A percentile compares a stretch with the other conserved stretches of the same genome.
These are phyloP conservation scores for Musca domestica DNA, from an alignment of 1,140 invertebrate genomes.

Conservation along the genomic window DNA sequence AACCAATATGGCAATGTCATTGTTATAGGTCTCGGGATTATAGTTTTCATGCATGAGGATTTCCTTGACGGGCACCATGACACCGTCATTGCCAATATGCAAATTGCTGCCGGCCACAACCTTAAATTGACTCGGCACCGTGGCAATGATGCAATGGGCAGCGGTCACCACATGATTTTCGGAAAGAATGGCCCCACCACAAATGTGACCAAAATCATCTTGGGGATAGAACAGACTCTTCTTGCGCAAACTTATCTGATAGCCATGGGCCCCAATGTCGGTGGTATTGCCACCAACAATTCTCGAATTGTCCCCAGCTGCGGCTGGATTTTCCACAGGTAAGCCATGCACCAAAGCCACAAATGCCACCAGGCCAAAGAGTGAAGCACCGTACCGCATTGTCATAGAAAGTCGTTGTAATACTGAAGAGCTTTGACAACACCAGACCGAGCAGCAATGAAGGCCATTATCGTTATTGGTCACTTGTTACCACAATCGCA, in stretches of 20 bases:
- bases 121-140: constrained; percentile 38
- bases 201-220: constrained; percentile 46
- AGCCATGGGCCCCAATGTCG: constrained; percentile 34
- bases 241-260: constrained; percentile 43
- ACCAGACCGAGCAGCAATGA: too few species aligned
- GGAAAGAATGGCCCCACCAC: constrained; percentile 60
- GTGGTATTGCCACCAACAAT: constrained; percentile 42
- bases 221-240: constrained; percentile 33
- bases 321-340: not conserved
- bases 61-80: constrained; percentile 36
- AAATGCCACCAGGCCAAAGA: not conserved
- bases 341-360: not conserved
- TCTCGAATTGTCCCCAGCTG: constrained; percentile 26
- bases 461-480: too few species aligned
- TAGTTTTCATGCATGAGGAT: constrained; percentile 51
- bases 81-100: constrained; percentile 37
- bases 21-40: constrained; percentile 33
- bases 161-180: constrained; percentile 34
- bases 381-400: not conserved
- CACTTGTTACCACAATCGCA: too few species aligned
- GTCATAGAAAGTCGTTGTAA: not conserved
- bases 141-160: constrained; percentile 47
- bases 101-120: constrained; percentile 40
- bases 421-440: too few species aligned
- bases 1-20: constrained; percentile 47